Percentiles rank a stretch among this genome's conserved stretches.
phyloP scores from a whole-genome alignment of 2,797 vertebrate genomes.

The Notolabrus celidotus region DNA sequence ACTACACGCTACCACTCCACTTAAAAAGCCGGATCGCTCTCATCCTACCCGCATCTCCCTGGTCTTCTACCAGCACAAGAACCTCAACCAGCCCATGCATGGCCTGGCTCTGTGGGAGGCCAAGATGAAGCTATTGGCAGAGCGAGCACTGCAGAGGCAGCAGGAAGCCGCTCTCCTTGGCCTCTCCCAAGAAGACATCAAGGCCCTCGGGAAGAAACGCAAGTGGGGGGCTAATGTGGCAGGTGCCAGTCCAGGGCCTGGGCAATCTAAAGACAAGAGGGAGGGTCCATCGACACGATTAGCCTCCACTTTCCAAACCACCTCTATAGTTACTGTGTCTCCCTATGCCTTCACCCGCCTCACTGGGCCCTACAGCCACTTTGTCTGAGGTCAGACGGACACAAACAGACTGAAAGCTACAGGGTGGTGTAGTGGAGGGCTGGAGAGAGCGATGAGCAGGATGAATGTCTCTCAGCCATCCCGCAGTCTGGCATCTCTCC shows the following conservation, averaged over 20 bases:
- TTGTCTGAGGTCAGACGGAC: slow-evolving; percentile 86
- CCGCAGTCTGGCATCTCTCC: slow-evolving; percentile 71
- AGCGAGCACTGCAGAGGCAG: slow-evolving; percentile 91
- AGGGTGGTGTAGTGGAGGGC: slow-evolving; percentile 68
- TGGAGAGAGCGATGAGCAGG: slow-evolving; percentile 63
- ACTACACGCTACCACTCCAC: slow-evolving; percentile 96
- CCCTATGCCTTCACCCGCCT: slow-evolving; percentile 98
- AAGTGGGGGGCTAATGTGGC: slow-evolving; percentile 89
- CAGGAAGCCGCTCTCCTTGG: slow-evolving; percentile 95
- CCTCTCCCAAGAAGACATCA: slow-evolving; percentile 92
- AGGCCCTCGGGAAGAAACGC: slow-evolving; percentile 94
- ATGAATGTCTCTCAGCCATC: slow-evolving; percentile 73
- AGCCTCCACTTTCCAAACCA: slow-evolving; percentile 91
- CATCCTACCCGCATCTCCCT: slow-evolving; percentile 99
- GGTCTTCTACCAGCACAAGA: slow-evolving; percentile 99
- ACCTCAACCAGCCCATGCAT: slow-evolving; percentile 97
- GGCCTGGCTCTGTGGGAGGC: slow-evolving; percentile 97
- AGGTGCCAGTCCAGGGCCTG: slow-evolving; percentile 77
- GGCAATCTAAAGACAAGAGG: slow-evolving; percentile 90
- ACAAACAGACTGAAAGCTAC: slow-evolving; percentile 56
- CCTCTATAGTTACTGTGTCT: slow-evolving; percentile 93
- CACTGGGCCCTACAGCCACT: slow-evolving; percentile 98
- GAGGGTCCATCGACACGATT: slow-evolving; percentile 87
- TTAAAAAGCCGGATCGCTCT: slow-evolving; percentile 95
- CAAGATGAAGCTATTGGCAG: slow-evolving; percentile 97